Evolutionary conservation across 2,113 vertebrate species (phyloP).

Genomic region (Paraplagusia blochii): DNA sequence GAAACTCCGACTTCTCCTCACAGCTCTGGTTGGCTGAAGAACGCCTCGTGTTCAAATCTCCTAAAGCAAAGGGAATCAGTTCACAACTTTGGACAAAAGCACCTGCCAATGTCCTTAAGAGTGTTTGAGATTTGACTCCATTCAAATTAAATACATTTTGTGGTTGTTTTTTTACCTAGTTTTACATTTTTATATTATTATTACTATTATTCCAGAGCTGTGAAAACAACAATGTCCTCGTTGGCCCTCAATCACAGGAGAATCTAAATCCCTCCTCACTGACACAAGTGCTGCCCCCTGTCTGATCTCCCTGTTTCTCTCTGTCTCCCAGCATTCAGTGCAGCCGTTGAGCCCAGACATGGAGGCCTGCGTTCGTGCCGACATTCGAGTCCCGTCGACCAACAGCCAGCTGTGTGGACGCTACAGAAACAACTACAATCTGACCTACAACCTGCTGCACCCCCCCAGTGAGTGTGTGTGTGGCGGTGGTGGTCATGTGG

Average conservation of each 20-base stretch:
- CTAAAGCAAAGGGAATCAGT: too few relatives aligned
- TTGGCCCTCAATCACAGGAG: constrained; percentile 12
- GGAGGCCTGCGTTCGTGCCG: constrained; percentile 70
- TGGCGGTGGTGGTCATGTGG: not conserved
- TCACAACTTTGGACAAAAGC: too few relatives aligned
- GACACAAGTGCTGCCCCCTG: not conserved
- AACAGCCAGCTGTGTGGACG: constrained; percentile 65
- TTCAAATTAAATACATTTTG: too few relatives aligned
- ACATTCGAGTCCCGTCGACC: constrained; percentile 63
- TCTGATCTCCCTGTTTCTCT: constrained; percentile 34
- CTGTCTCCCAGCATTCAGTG: constrained; percentile 48
- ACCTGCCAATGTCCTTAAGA: too few relatives aligned
- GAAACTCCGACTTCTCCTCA: constrained; percentile 48
- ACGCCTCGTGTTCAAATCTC: constrained; percentile 4
- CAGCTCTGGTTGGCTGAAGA: constrained; percentile 20
- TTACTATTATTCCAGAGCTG: constrained; percentile 8
- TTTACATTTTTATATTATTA: too few relatives aligned
- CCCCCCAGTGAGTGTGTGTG: constrained; percentile 69
- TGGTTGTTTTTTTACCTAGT: too few relatives aligned
- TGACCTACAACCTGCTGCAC: constrained; percentile 73
- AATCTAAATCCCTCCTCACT: constrained; percentile 18
- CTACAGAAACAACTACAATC: constrained; percentile 35
- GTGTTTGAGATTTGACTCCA: not conserved
- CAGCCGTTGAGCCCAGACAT: constrained; percentile 18
- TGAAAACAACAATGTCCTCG: constrained; percentile 14